Conservation (phyloP, 2,888 invertebrate species). For the Heliconius ismenius region DNA sequence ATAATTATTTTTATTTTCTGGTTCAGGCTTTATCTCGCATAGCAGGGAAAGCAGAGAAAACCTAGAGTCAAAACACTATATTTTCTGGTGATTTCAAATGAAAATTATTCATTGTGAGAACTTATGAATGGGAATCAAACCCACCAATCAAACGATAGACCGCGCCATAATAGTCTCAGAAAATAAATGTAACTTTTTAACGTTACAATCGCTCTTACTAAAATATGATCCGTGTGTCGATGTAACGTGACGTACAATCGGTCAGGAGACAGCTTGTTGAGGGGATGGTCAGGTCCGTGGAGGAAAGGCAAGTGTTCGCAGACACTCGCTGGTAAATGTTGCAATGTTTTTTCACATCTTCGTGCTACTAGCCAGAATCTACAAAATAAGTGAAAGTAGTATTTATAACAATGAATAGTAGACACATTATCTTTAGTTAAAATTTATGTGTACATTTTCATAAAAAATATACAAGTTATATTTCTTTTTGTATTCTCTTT, state of each 20-base stretch:
- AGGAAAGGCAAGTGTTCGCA: slow-evolving; percentile 92
- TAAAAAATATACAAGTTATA: too few species aligned
- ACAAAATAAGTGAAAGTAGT: slow-evolving; percentile 1
- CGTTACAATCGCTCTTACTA: slow-evolving; percentile 81
- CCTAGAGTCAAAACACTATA: too few species aligned
- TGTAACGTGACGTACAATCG: slow-evolving; percentile 92
- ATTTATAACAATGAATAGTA: neutral
- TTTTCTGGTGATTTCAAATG: too few species aligned
- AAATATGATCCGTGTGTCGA: slow-evolving; percentile 91
- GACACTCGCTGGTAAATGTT: slow-evolving; percentile 94
- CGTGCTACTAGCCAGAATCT: slow-evolving; percentile 95
- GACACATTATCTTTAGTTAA: neutral
- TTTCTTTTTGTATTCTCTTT: too few species aligned
- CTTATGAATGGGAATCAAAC: too few species aligned
- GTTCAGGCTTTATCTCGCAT: too few species aligned
- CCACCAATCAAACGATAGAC: too few species aligned
- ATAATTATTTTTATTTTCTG: too few species aligned
- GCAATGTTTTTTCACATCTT: slow-evolving; percentile 96
- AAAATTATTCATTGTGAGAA: too few species aligned
- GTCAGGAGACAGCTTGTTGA: slow-evolving; percentile 88
- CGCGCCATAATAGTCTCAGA: neutral
- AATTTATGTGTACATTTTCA: too few species aligned
- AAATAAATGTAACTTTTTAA: neutral
- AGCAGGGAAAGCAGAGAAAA: too few species aligned
- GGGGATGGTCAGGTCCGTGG: slow-evolving; percentile 89